Base-by-base conservation (phyloP, 2,888 invertebrate species). In the Cerceris rybyensis region DNA sequence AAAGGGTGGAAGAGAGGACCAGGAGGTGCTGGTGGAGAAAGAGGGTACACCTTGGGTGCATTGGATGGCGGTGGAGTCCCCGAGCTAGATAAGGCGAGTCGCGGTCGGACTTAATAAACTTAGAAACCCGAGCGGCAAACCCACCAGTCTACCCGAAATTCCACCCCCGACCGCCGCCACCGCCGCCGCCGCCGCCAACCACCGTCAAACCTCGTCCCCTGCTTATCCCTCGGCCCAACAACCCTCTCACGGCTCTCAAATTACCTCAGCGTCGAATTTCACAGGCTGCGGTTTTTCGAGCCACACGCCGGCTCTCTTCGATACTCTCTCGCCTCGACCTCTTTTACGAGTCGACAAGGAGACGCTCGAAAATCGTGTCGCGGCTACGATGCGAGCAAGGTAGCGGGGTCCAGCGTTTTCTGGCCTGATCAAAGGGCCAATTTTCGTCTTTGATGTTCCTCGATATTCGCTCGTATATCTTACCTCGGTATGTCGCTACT, bases 91-190 rank as follows among this genome's bases (percentile, higher is more conserved):
- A 89, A 89, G 88, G 85, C 84, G 81, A 84, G 84, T 81, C 88
- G 86, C 86, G 86, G 87, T 86, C 76, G 83, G 87, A 89, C 88
- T 89, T 90, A 89, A 89, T 90, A 89, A 90, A 89, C 88, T 88
- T 87, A 82, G 87, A 83, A 86, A 86, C 83, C 87, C 83, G 80
- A 87, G 80, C 79, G 80, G 78, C 84, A 70, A 75, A 78, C 82
- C 78, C 75, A 67, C 76, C 77, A 75, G 77, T 75, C 78, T 72
- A 75, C 68, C 75, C 82, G 78, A 86, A 88, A 88, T 86, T 86
- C 82, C 82, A 74, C 82, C 84, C 85, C 85, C 86, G 70, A 80
- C 78, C 78, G 72, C 76, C 70, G 69, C 81, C 81, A 79, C 81
- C 67, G 69, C 69, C 80, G 68, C 65, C 65, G 73, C 73, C 71